Conservation (phyloP, 2,888 invertebrate genomes). For the Argyresthia goedartella region DNA sequence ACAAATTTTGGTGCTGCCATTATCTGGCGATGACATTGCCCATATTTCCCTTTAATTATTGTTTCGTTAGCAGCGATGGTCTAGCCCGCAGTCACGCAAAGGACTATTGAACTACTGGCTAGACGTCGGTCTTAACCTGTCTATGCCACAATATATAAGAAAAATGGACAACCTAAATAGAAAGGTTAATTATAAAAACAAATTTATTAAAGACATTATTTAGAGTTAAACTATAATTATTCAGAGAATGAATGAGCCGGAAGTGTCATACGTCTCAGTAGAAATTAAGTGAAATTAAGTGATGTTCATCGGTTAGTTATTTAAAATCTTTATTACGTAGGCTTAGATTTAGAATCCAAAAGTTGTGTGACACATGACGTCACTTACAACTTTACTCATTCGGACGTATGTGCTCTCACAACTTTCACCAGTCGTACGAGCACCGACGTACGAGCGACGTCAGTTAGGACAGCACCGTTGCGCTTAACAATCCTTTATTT, state of each 20-base stretch:
- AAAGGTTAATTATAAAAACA: neutral
- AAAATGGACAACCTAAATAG: neutral
- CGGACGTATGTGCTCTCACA: too few species aligned
- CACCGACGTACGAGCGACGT: too few species aligned
- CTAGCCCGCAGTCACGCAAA: neutral
- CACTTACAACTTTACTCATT: neutral
- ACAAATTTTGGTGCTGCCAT: slow-evolving; percentile 46
- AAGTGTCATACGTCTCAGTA: neutral
- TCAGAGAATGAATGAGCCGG: neutral
- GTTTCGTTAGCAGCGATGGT: too few species aligned
- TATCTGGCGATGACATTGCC: slow-evolving; percentile 6
- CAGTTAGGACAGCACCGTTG: too few species aligned
- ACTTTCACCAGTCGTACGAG: too few species aligned
- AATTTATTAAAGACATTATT: too few species aligned
- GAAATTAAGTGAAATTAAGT: too few species aligned
- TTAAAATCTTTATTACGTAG: neutral
- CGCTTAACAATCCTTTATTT: neutral
- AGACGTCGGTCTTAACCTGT: neutral
- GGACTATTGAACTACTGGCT: neutral
- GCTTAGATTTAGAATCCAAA: neutral
- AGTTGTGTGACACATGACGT: neutral
- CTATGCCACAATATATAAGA: neutral
- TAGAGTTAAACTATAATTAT: too few species aligned
- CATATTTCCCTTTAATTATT: neutral
- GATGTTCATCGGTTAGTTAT: too few species aligned